Evolutionary conservation across 2,888 invertebrate genomes (phyloP).

Genomic region (Cremastobaeus sp.): DNA sequence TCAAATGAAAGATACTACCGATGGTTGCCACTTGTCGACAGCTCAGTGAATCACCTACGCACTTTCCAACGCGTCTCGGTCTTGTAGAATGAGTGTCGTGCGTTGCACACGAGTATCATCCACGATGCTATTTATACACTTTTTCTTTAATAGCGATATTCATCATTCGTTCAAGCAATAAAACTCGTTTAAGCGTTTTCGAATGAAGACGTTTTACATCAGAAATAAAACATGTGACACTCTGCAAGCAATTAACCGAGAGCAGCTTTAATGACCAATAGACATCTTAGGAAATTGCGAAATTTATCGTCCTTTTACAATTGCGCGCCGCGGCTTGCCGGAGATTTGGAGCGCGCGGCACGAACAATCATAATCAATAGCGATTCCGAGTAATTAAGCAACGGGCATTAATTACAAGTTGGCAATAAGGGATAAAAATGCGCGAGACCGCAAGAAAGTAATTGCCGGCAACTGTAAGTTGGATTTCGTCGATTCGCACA

Average conservation of each 20-base stretch:
- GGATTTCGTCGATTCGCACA: slow-evolving; percentile 45
- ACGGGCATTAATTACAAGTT: slow-evolving; percentile 3
- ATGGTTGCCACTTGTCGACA: slow-evolving; percentile 69
- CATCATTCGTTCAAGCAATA: slow-evolving; percentile 48
- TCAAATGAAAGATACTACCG: slow-evolving; percentile 73
- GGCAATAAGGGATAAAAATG: not conserved
- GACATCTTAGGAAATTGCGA: not conserved
- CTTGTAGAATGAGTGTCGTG: slow-evolving; percentile 53
- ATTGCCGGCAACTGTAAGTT: slow-evolving; percentile 37
- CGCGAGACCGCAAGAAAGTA: slow-evolving; percentile 18
- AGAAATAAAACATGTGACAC: slow-evolving; percentile 17
- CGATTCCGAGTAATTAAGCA: slow-evolving; percentile 1
- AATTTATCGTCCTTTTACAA: not conserved
- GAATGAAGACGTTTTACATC: slow-evolving; percentile 40
- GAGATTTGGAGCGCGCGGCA: too few species aligned
- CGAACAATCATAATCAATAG: too few species aligned
- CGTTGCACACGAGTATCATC: slow-evolving; percentile 40
- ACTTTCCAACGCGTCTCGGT: slow-evolving; percentile 47
- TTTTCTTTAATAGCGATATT: slow-evolving; percentile 53
- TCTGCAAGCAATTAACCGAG: slow-evolving; percentile 5
- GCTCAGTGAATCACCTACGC: slow-evolving; percentile 64
- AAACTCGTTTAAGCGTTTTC: slow-evolving; percentile 39
- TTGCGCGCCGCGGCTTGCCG: too few species aligned
- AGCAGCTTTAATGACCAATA: not conserved
- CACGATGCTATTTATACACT: slow-evolving; percentile 53